Base-by-base conservation (phyloP, 2,113 vertebrate species). In the Corythornis madagascariensis region DNA sequence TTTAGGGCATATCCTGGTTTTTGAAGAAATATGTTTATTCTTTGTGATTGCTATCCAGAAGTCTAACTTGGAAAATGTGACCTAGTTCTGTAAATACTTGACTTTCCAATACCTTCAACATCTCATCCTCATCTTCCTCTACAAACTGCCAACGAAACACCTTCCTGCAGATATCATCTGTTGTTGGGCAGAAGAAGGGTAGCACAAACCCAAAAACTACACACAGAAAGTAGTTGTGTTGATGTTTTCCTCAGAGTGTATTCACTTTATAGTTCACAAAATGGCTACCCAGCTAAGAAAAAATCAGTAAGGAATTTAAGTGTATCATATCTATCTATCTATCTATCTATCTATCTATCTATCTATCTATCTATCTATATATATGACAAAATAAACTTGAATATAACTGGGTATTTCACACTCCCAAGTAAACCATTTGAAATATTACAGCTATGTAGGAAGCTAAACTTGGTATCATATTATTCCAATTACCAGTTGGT, bases 401-500 rank as follows among this genome's bases (percentile, higher is more conserved):
- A 35, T 86, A 61, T 64, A 90, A 50, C 64, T 35, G 55, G 18
- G 22, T 75, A 72, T 88, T 90, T 84, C 55, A 73, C 25, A 70
- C 63, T 78, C 50, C 22, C 35, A 73, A 87, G 77, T 59, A 90
- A 94, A 89, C 2, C 0, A 69, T 77, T 90, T 1, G 0, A 82
- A 55, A 38, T 48, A 76, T 47, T 10, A 0, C 20, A 83, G 74
- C 33, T 89, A 79, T 25, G 19, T 61, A 77, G 66, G 35, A 79
- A 89, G 52, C 59, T 91, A 86, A 89, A 76, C 38, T 79, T 81
- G n/a, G 21, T 89, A 73, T 83, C 55, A 55, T 82, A 82, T 82
- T 55, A 75, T 82, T 67, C 63, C n/a, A 89, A 87, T 84, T 94
- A 89, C 22, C 6, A 50, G 31, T 71, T 92, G 94, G 61, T 90